A percentile compares a stretch with the other conserved stretches of the same genome.
Conservation (phyloP, 1,140 invertebrate genomes). For the Goniozus legneri region DNA sequence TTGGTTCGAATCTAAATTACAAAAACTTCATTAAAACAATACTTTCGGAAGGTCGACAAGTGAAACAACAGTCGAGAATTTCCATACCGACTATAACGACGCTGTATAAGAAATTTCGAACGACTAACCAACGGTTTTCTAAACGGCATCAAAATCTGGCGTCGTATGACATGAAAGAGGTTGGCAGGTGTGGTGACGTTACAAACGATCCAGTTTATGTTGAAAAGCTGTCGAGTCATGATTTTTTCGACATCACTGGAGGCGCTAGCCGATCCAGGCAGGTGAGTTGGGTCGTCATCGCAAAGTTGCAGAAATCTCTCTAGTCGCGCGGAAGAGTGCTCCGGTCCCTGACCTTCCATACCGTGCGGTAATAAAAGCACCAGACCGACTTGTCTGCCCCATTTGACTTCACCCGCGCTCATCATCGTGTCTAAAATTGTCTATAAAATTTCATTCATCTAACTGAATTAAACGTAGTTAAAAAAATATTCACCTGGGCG, state of each 20-base stretch:
- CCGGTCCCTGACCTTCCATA: slow-evolving; percentile 86
- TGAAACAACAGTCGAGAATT: too few relatives aligned
- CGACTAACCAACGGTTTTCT: slow-evolving; percentile 71
- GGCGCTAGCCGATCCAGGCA: slow-evolving; percentile 49
- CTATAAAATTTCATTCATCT: slow-evolving; percentile 47
- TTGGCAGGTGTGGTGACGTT: slow-evolving; percentile 84
- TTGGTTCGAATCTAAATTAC: too few relatives aligned
- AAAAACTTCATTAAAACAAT: too few relatives aligned
- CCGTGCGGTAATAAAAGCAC: slow-evolving; percentile 86
- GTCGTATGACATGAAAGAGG: slow-evolving; percentile 78
- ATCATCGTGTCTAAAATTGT: slow-evolving; percentile 86
- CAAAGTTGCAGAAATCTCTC: slow-evolving; percentile 80
- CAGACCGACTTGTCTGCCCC: slow-evolving; percentile 78
- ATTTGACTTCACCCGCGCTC: slow-evolving; percentile 75
- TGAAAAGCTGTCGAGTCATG: slow-evolving; percentile 71
- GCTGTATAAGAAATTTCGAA: too few relatives aligned
- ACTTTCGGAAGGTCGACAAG: too few relatives aligned
- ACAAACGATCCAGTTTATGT: slow-evolving; percentile 79
- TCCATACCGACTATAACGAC: too few relatives aligned
- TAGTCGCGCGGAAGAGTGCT: slow-evolving; percentile 78
- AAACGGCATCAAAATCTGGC: slow-evolving; percentile 80
- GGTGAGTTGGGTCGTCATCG: slow-evolving; percentile 70
- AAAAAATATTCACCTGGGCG: slow-evolving; percentile 48
- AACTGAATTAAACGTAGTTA: neutral
- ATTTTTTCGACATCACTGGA: slow-evolving; percentile 41